These are phyloP conservation scores for Sardinella longiceps DNA, from an alignment of 2,797 vertebrate species.

Conservation along the genomic window DNA sequence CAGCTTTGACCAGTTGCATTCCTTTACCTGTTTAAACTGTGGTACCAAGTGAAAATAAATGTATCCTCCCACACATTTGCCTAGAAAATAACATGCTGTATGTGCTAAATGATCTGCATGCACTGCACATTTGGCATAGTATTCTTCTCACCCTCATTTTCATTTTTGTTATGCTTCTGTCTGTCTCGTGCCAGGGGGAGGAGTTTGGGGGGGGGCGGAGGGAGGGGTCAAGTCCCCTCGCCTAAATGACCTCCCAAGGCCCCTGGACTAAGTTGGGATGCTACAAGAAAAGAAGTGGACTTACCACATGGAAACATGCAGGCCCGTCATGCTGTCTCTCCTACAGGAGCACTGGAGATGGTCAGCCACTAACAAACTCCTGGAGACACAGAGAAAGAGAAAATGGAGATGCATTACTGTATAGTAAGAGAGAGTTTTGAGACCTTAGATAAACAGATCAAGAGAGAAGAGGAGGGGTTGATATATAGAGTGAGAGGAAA, in stretches of 20 bases:
- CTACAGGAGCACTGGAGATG: not conserved
- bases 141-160: not conserved
- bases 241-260: slow-evolving; percentile 37
- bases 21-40: not conserved
- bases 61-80: not conserved
- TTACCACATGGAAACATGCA: slow-evolving; percentile 64
- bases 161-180: not conserved
- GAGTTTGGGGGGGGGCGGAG: slow-evolving; percentile 50
- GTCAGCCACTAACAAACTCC: not conserved
- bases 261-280: slow-evolving; percentile 51
- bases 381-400: slow-evolving; percentile 27
- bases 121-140: not conserved
- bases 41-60: not conserved
- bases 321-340: slow-evolving; percentile 55
- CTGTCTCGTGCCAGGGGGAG: not conserved
- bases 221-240: slow-evolving; percentile 39
- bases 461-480: slow-evolving; percentile 48
- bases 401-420: not conserved
- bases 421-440: not conserved
- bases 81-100: not conserved
- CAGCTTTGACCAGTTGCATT: not conserved
- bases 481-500: not conserved
- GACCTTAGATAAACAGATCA: slow-evolving; percentile 42
- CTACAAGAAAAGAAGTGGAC: slow-evolving; percentile 49
- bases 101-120: not conserved